Conservation (phyloP, 2,888 invertebrate species). For the Dynastes grantii region DNA sequence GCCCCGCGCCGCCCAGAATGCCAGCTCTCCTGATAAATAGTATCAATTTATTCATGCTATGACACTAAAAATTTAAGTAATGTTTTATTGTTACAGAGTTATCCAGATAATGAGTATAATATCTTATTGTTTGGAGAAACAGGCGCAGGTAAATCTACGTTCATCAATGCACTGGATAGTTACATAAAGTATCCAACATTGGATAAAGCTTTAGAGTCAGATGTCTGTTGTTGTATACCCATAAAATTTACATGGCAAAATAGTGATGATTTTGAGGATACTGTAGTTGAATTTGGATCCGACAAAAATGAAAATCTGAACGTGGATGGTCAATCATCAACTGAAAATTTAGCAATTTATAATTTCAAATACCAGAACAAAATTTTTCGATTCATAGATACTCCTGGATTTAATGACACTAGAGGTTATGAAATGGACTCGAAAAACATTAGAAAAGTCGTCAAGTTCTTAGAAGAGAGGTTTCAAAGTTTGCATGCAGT, state of each 20-base stretch:
- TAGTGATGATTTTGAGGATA: not conserved
- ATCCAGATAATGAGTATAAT: constrained; percentile 5
- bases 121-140: constrained; percentile 25
- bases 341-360: constrained; percentile 12
- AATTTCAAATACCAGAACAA: not conserved
- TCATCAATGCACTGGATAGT: constrained; percentile 10
- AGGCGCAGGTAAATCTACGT: constrained; percentile 24
- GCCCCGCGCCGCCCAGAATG: too few relatives aligned
- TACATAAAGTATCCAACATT: constrained; percentile 16
- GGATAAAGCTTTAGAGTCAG: not conserved
- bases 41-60: too few relatives aligned
- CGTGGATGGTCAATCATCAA: not conserved
- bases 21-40: too few relatives aligned
- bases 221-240: constrained; percentile 1
- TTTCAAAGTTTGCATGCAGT: constrained; percentile 8
- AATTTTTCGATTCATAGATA: constrained; percentile 24
- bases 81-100: not conserved
- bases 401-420: constrained; percentile 30
- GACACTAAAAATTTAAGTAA: too few relatives aligned
- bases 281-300: not conserved
- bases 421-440: constrained; percentile 4
- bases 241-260: constrained; percentile 19
- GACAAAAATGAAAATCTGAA: constrained; percentile 18
- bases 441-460: not conserved
- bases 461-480: not conserved